Evolutionary conservation across 1,140 invertebrate genomes (phyloP).

Genomic region (Bradynema listronoti): DNA sequence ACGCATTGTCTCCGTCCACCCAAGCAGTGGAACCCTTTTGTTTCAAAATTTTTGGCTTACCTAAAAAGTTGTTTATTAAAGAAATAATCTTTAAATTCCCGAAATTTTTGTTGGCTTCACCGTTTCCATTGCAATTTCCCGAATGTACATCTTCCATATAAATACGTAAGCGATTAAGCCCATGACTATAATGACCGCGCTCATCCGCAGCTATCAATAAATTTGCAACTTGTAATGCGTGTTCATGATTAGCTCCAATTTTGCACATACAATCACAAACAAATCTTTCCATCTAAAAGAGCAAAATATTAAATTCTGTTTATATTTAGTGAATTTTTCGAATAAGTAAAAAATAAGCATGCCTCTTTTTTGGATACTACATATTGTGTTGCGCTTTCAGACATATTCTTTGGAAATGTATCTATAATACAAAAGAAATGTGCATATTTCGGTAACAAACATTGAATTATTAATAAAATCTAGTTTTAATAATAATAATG

Average conservation of each 20-base stretch:
- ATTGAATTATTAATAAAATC: no score
- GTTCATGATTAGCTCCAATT: conserved; percentile 22
- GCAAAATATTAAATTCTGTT: not conserved
- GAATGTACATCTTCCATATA: conserved; percentile 40
- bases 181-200: conserved; percentile 38
- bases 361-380: no score
- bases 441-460: no score
- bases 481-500: no score
- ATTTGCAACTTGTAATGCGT: conserved; percentile 39
- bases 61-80: conserved; percentile 17
- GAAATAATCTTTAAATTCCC: not conserved
- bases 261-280: conserved; percentile 32
- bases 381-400: no score
- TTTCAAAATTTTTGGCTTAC: conserved; percentile 31
- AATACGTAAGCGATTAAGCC: conserved; percentile 43
- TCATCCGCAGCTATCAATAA: conserved; percentile 36
- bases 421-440: no score
- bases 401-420: no score
- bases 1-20: conserved; percentile 52
- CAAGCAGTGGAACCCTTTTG: conserved; percentile 55
- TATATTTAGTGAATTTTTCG: no score
- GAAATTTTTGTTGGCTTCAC: no score
- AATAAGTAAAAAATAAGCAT: no score
- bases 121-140: conserved; percentile 29
- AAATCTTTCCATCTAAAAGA: conserved; percentile 35